A percentile compares a stretch with the other conserved stretches of the same genome.
Conservation (phyloP, 2,797 vertebrate species). For the Helostoma temminkii region DNA sequence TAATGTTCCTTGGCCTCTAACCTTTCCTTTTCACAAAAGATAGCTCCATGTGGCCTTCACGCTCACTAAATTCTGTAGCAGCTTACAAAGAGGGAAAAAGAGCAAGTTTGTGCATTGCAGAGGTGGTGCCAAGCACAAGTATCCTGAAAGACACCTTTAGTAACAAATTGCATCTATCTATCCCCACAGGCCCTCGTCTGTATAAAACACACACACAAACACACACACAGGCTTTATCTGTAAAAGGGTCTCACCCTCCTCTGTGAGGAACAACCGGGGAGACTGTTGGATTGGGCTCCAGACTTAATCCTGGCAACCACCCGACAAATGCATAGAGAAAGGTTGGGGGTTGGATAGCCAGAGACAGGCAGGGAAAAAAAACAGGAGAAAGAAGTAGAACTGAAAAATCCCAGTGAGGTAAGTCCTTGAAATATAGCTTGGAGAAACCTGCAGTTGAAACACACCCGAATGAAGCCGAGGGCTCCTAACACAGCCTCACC, state of each 20-base stretch:
- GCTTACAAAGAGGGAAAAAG: constrained; percentile 27
- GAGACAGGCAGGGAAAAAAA: constrained; percentile 40
- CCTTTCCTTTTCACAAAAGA: constrained; percentile 33
- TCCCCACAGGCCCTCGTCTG: constrained; percentile 16
- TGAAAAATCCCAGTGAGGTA: constrained; percentile 65
- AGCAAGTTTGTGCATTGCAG: constrained; percentile 19
- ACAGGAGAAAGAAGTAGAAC: constrained; percentile 38
- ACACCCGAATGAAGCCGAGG: constrained; percentile 59
- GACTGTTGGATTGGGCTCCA: constrained; percentile 40
- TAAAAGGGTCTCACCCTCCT: constrained; percentile 40
- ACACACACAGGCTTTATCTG: constrained; percentile 10
- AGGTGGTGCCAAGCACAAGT: constrained; percentile 5
- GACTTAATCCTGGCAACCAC: constrained; percentile 57
- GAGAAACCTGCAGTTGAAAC: constrained; percentile 71
- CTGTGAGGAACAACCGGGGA: constrained; percentile 38
- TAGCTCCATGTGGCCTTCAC: constrained; percentile 29
- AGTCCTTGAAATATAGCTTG: constrained; percentile 75
- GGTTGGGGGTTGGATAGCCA: constrained; percentile 21
- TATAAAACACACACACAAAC: constrained; percentile 26
- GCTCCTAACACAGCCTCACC: constrained; percentile 62
- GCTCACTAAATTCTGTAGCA: constrained; percentile 29
- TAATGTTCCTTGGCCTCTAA: constrained; percentile 49
- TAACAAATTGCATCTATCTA: constrained; percentile 31
- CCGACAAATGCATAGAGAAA: constrained; percentile 45
- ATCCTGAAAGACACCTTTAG: constrained; percentile 24